A percentile compares a stretch with the other conserved stretches of the same genome.
Evolutionary conservation across 2,888 invertebrate genomes (phyloP).

Genomic region (Dasypogon diadema): DNA sequence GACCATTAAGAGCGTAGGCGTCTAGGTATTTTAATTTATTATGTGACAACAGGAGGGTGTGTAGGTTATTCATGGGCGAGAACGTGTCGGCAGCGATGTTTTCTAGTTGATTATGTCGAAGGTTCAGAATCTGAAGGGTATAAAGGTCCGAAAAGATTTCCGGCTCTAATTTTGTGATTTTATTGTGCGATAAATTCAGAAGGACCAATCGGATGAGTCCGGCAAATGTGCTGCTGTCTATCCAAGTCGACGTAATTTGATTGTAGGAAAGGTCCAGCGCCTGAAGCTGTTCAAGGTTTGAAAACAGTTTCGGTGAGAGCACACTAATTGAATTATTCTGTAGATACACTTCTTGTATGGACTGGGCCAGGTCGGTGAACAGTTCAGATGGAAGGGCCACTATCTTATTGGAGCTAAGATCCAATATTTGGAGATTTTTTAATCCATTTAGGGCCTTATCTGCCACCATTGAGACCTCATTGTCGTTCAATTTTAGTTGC

Average conservation of each 20-base stretch:
- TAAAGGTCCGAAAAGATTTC: constrained; percentile 88
- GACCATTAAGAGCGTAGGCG: constrained; percentile 87
- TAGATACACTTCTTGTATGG: constrained; percentile 88
- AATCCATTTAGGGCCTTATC: constrained; percentile 86
- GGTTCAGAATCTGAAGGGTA: constrained; percentile 85
- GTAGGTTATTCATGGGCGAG: constrained; percentile 91
- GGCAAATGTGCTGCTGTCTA: constrained; percentile 85
- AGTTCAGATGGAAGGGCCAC: constrained; percentile 88
- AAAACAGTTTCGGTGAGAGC: constrained; percentile 85
- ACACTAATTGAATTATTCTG: constrained; percentile 92
- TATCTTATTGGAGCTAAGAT: constrained; percentile 91
- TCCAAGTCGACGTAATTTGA: constrained; percentile 87
- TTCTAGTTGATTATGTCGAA: constrained; percentile 86
- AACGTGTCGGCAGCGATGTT: constrained; percentile 89
- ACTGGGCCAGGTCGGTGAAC: constrained; percentile 82
- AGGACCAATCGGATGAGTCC: constrained; percentile 90
- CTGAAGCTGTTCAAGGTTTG: constrained; percentile 84
- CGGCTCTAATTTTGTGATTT: constrained; percentile 83
- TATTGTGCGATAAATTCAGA: constrained; percentile 87
- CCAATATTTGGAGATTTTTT: constrained; percentile 84
- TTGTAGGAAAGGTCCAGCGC: constrained; percentile 88
- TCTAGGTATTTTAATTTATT: constrained; percentile 88
- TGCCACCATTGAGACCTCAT: constrained; percentile 89
- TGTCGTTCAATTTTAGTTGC: constrained; percentile 86
- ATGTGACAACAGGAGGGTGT: constrained; percentile 87